These are phyloP conservation scores for Eupithecia tripunctaria DNA, from an alignment of 2,888 invertebrate genomes.

Conservation along the genomic window DNA sequence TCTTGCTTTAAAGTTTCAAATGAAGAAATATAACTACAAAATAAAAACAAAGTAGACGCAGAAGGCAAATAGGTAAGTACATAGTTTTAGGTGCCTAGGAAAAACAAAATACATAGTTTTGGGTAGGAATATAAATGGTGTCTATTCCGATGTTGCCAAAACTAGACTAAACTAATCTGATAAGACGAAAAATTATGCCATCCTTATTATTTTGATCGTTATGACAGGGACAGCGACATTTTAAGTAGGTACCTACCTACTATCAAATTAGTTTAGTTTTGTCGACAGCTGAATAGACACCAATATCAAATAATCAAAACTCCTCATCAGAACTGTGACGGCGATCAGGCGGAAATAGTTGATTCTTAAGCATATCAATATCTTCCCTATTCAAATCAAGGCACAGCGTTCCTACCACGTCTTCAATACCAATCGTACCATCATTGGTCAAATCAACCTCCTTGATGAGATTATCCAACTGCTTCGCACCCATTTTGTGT, in stretches of 20 bases:
- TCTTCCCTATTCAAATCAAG: conserved; percentile 76
- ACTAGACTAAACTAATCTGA: too few species aligned
- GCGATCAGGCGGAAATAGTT: conserved; percentile 51
- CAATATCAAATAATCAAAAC: background rate
- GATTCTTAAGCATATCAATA: conserved; percentile 60
- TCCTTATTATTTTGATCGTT: too few species aligned
- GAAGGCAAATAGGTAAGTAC: background rate
- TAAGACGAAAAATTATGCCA: too few species aligned
- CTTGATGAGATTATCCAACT: conserved; percentile 69
- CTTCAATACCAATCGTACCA: conserved; percentile 75
- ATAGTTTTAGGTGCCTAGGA: background rate
- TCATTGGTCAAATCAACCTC: conserved; percentile 77
- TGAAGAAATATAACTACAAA: background rate
- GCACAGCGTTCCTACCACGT: conserved; percentile 76
- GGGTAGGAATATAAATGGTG: too few species aligned
- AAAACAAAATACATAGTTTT: too few species aligned
- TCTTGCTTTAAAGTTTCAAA: background rate
- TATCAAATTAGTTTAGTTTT: too few species aligned
- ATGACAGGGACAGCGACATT: too few species aligned
- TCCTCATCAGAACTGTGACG: conserved; percentile 31
- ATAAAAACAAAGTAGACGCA: background rate
- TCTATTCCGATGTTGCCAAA: too few species aligned
- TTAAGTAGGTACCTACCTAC: too few species aligned
- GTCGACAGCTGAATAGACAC: too few species aligned
- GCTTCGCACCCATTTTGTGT: conserved; percentile 64